Base-by-base conservation (phyloP, 1,140 invertebrate species). In the Trypoxylus dichotomus region DNA sequence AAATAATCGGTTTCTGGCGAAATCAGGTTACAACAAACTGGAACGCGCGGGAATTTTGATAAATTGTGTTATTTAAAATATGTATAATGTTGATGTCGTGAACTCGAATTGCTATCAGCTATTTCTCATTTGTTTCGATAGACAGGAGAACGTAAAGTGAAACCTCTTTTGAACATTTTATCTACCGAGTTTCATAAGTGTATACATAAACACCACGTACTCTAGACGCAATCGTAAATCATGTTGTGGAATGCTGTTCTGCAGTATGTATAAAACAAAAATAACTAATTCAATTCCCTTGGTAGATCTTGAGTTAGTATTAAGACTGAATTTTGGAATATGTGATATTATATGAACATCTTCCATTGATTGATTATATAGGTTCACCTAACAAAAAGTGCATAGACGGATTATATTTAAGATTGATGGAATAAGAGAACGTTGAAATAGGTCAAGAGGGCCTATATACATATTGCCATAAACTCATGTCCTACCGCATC, bases 11-110 rank as follows among this genome's bases (percentile, higher is more conserved):
- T 68, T 37, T 15, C 72, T 15, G 29, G 27, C 29, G 27, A 74
- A 74, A 74, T 74, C 72, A 74, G 72, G 41, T 74, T 74, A 74
- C 72, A 74, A 21, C 60, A 24, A 68, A 68, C 60, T 68, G 60
- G 19, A 24, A 68, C 25, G 24, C 24, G 24, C 60, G 24, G 7
- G 47, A 54, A 54, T 68, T 68, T 24, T 68, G 60, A 68, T 68
- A 68, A 68, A 68, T 27, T 68, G 27, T 68, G 27, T 15, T 29
- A 68, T 68, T 68, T 27, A 68, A 68, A 68, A 27, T 68, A 13
- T n/a, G n/a, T 68, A 24, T 68, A 68, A 68, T 68, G 60, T 68
- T 24, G 60, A 68, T 24, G 24, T 27, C 11, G 24, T 29, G 60
- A 68, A 68, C 60, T 68, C 60, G 27, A 15, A 29, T 68, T 27